Conservation (phyloP, 2,888 invertebrate genomes). For the Lasioglossum malachurum region DNA sequence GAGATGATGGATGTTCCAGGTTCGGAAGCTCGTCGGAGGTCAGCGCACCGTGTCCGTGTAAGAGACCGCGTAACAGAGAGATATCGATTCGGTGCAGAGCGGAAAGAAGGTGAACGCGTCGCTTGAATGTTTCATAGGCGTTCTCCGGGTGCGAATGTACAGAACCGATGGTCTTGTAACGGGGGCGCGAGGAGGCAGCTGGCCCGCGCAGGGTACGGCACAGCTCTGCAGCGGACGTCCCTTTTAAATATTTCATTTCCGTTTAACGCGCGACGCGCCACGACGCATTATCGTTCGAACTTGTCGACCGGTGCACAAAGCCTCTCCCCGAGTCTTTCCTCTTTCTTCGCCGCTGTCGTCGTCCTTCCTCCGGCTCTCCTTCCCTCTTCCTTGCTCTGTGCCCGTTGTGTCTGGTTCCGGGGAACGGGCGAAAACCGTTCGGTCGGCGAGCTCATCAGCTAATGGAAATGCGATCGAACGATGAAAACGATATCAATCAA, state of each 20-base stretch:
- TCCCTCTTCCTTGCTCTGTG: not conserved
- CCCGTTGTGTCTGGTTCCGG: not conserved
- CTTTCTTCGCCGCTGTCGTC: no score
- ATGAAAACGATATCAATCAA: constrained; percentile 72
- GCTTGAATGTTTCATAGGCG: constrained; percentile 46
- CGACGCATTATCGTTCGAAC: constrained; percentile 32
- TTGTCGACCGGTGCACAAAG: constrained; percentile 43
- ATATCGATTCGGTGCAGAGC: constrained; percentile 57
- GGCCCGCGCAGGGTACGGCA: not conserved
- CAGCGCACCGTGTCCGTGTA: constrained; percentile 50
- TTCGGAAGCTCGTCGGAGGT: constrained; percentile 55
- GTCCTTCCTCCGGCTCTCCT: not conserved
- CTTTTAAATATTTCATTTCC: constrained; percentile 69
- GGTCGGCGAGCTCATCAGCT: constrained; percentile 73
- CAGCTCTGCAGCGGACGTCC: not conserved
- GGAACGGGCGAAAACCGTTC: constrained; percentile 6
- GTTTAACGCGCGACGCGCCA: constrained; percentile 42
- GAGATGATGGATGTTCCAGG: constrained; percentile 68
- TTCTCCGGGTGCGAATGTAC: constrained; percentile 1
- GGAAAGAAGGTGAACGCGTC: constrained; percentile 44
- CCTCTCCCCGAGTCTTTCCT: not conserved
- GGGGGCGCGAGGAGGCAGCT: not conserved
- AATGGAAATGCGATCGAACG: constrained; percentile 74
- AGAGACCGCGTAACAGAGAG: constrained; percentile 42
- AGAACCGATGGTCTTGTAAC: constrained; percentile 30